Base-by-base conservation (phyloP, 2,888 invertebrate genomes). In the Machimus rusticus region DNA sequence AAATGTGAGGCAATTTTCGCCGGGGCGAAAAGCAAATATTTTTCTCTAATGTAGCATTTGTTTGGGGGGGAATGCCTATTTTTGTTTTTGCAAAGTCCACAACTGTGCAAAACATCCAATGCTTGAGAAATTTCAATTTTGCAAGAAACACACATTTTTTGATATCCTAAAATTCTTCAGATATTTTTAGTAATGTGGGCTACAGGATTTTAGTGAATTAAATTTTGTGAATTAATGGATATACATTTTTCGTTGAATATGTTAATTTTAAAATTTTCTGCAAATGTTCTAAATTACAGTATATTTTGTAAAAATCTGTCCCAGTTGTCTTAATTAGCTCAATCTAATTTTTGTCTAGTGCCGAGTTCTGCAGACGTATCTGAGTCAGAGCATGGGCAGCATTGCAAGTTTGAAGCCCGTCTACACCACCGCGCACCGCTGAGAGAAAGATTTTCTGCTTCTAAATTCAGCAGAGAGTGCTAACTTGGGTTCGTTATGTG, bases 401-500 rank as follows among this genome's bases (percentile, higher is more conserved):
- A 66, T 66, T 66, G 66, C 66, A 66, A 66, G 16, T 19, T 55
- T 19, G 8, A 23, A 66, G 9, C 66, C 23, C 19, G 23, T 66
- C 23, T 12, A 66, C 66, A 66, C 23, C 66, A 66, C 28, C 12
- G 9, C 4, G 9, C 12, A 23, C 4, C 57, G 16, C 23, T 66
- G 66, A 66, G 66, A 66, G 66, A 66, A 51, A 51, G 6, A 51
- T 74, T 76, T 76, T 31, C n/a, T 9, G 76, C 16, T 76, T 78
- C 46, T 43, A n/a, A 39, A 78, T 78, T 78, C 78, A 78, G 78
- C 78, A 43, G 78, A 78, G 78, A 78, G 43, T 9, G 4, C 78
- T 14, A 43, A 78, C 39, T n/a, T 43, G 14, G 5, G 3, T 39
- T 78, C 16, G 78, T 23, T n/a, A 23, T 23, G 78, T 8, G 8